Conservation (phyloP, 2,113 vertebrate species). For the Barnardius zonarius region DNA sequence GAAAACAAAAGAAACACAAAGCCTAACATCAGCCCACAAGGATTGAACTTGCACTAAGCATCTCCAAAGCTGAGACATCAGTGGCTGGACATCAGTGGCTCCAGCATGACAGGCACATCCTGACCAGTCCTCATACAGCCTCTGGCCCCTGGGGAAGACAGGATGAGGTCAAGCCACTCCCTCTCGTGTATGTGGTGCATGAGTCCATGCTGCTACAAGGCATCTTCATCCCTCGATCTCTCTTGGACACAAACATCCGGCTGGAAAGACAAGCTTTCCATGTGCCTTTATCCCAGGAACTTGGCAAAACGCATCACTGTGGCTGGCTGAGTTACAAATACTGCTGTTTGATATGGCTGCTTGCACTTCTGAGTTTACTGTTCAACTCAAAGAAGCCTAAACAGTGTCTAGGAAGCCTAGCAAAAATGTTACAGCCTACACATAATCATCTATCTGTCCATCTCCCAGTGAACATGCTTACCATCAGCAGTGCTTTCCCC, state of each 20-base stretch:
- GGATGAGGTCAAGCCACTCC: neutral
- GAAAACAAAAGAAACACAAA: neutral
- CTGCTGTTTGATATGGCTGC: neutral
- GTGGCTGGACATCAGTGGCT: neutral
- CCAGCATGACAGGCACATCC: neutral
- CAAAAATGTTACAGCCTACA: neutral
- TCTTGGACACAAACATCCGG: neutral
- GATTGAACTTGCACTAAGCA: neutral
- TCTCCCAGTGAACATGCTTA: neutral
- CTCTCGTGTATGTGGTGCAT: fast-evolving
- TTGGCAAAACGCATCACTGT: fast-evolving
- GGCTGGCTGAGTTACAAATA: neutral
- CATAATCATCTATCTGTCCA: neutral
- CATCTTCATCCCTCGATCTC: neutral
- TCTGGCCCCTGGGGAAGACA: neutral
- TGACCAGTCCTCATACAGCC: fast-evolving
- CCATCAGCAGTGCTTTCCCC: neutral
- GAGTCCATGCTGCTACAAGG: neutral
- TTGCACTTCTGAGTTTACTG: neutral
- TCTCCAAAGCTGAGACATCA: neutral
- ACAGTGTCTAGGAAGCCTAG: neutral
- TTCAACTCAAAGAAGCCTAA: neutral
- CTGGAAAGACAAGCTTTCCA: neutral
- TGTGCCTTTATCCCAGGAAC: neutral
- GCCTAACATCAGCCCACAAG: neutral